These are phyloP conservation scores for Acipenser ruthenus DNA, from an alignment of 2,797 vertebrate genomes.

Conservation along the genomic window DNA sequence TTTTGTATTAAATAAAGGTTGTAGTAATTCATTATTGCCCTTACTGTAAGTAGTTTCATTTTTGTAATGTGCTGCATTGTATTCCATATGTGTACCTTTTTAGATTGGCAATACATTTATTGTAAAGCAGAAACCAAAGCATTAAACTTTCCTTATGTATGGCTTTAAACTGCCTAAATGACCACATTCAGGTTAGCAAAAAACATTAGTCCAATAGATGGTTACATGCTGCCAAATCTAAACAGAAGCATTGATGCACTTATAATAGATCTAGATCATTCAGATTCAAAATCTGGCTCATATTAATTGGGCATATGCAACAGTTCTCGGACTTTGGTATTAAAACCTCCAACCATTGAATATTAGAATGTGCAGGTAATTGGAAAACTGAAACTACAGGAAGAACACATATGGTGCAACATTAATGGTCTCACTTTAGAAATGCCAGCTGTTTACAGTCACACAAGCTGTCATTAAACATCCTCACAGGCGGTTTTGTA, in stretches of 20 bases:
- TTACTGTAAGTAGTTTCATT: too few species aligned
- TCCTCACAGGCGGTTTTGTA: not conserved
- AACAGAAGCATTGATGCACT: constrained; percentile 28
- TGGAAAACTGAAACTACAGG: constrained; percentile 15
- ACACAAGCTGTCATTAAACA: not conserved
- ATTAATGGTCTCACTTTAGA: not conserved
- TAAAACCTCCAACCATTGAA: not conserved
- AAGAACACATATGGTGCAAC: not conserved
- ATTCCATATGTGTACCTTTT: too few species aligned
- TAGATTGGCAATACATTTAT: too few species aligned
- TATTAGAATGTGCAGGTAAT: constrained; percentile 11
- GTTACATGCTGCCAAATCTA: constrained; percentile 5
- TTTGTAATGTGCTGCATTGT: too few species aligned
- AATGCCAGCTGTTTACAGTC: not conserved
- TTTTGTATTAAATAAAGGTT: too few species aligned
- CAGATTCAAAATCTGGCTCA: constrained; percentile 17
- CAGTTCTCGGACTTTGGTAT: constrained; percentile 23
- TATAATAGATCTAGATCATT: constrained; percentile 26
- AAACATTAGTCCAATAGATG: too few species aligned
- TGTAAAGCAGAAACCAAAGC: too few species aligned
- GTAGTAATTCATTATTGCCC: too few species aligned
- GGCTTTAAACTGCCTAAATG: too few species aligned
- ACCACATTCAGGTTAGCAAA: too few species aligned
- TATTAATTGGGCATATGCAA: constrained; percentile 13
- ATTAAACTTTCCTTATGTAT: too few species aligned